phyloP scores from a whole-genome alignment of 2,888 invertebrate genomes.

The Thereva nobilitata region DNA sequence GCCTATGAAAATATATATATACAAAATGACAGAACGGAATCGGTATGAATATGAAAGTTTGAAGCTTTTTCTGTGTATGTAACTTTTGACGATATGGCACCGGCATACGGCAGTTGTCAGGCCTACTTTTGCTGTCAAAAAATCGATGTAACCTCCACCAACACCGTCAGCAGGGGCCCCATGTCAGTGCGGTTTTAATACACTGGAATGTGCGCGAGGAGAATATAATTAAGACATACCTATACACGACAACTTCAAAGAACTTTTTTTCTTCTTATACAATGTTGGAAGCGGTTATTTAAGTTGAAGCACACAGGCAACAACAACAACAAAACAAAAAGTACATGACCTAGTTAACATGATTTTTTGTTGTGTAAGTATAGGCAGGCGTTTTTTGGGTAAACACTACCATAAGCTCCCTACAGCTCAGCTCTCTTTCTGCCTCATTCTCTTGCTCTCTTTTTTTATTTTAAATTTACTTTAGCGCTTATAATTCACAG shows the following conservation, averaged over 20 bases:
- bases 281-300: too few species aligned
- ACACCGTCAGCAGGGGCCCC: slow-evolving; percentile 8
- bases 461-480: slow-evolving; percentile 1
- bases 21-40: too few species aligned
- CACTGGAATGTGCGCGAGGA: too few species aligned
- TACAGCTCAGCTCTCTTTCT: slow-evolving; percentile 1
- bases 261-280: too few species aligned
- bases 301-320: slow-evolving; percentile 1
- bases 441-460: slow-evolving; percentile 8
- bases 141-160: slow-evolving; percentile 32
- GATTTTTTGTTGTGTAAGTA: slow-evolving; percentile 32
- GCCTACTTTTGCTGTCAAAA: slow-evolving; percentile 25
- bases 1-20: too few species aligned
- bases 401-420: background rate
- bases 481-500: background rate
- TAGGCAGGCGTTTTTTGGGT: slow-evolving; percentile 16
- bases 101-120: slow-evolving; percentile 24
- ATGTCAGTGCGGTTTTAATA: too few species aligned
- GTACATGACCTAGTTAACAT: slow-evolving; percentile 43
- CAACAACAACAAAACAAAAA: slow-evolving; percentile 38
- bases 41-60: too few species aligned
- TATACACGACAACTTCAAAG: too few species aligned
- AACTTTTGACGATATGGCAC: too few species aligned
- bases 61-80: too few species aligned
- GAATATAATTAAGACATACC: too few species aligned